These are phyloP conservation scores for Diacarnus erythraeanus DNA, from an alignment of 37 sponge, comb jelly and placozoan genomes.

Conservation along the genomic window DNA sequence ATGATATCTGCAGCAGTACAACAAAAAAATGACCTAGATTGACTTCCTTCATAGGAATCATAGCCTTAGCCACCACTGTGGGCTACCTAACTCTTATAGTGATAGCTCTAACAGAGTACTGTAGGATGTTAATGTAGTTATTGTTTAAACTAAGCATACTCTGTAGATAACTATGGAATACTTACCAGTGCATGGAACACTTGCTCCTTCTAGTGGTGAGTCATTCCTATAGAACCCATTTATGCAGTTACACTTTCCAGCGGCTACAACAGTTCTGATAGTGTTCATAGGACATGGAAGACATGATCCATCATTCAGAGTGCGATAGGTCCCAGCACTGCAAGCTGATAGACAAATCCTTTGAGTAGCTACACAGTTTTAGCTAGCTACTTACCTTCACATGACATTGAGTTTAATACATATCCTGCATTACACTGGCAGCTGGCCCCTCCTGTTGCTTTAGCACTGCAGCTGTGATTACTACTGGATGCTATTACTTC, in stretches of 20 bases:
- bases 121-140: no score
- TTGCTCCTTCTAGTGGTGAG: background rate
- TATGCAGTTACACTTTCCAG: conserved; percentile 4
- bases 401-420: background rate
- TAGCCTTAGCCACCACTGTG: no score
- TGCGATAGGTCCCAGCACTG: conserved; percentile 7
- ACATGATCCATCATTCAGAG: background rate
- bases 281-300: conserved; percentile 7
- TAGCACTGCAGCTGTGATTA: background rate
- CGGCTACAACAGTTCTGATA: background rate
- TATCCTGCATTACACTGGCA: conserved; percentile 12
- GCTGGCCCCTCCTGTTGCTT: background rate
- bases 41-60: no score
- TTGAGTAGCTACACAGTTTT: no score
- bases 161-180: no score
- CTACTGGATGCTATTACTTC: background rate
- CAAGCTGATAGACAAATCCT: background rate
- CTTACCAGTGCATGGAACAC: background rate
- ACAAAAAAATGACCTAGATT: no score
- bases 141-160: no score
- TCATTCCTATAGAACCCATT: conserved; percentile 17
- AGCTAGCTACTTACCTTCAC: conserved; percentile 4
- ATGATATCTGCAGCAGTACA: no score
- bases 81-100: no score
- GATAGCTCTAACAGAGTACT: no score